Evolutionary conservation across 2,797 vertebrate genomes (phyloP), one percentile per base, ranked within the genome.

Genomic region (Ceryle rudis): DNA sequence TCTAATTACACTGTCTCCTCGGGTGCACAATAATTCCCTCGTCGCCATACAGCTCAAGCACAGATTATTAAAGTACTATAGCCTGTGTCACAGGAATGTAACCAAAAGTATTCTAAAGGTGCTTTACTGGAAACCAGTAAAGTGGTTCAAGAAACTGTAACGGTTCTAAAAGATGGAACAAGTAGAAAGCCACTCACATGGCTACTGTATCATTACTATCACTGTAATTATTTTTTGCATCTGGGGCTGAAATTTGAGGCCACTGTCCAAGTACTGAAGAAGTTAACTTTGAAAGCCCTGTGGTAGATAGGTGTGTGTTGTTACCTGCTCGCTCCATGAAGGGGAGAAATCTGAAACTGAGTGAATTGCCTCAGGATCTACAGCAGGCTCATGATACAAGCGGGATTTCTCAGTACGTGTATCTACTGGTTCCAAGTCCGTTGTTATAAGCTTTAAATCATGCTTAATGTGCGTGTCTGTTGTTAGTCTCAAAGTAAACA

Each of bases 1-100:
- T 96, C 97, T 98, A 98, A 98, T 98, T 97, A 97, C 96, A 94
- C 96, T 61, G 16, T 97, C 95, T 98, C 98, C 97, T 97, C 96
- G 97, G 97, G 98, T 98, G 93, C 90, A 15, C 90, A 92, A 33
- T 94, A 97, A 98, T 97, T 98, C 97, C 98, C 97, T 98, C 97
- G 92, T 97, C 97, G 72, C 96, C 75, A 69, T 96, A 97, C 96
- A 97, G 91, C 84, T 95, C 84, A 94, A 96, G 94, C 96, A 96
- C 92, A 97, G 93, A 94, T 97, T 97, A 97, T 97, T 97, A 97
- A 97, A 98, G 96, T 97, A 97, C 93, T 91, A 83, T 92, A 97
- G 94, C 94, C 94, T 77, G 88, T 96, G 96, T 96, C 96, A 95
- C 81, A 80, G 64, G 95, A 97, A 97, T 90, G 85, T 64, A 97